Evolutionary conservation across 2,888 invertebrate species (phyloP), one percentile per base, ranked within the genome.

Genomic region (Lumbricus terrestris): DNA sequence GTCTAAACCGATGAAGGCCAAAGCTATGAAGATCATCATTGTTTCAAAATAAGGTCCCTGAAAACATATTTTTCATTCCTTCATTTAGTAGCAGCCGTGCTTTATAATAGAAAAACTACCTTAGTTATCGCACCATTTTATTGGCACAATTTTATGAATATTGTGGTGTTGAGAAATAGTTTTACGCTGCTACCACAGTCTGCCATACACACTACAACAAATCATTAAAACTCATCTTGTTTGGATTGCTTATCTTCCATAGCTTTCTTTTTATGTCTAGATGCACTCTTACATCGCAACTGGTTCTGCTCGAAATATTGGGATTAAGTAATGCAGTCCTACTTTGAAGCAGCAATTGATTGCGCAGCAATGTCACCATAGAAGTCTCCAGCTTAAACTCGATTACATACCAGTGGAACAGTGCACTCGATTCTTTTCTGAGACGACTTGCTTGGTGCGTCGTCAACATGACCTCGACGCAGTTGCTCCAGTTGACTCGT

Each of bases 401-500:
- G 69, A 69, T n/a, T n/a, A 69, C 69, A 69, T 69, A 69, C 69
- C 69, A n/a, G 69, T 11, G n/a, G n/a, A 69, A 29, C 69, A n/a
- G 29, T 69, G 69, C 69, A 69, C 69, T 69, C 69, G n/a, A 69
- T 69, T 69, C 69, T 69, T 69, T 69, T 69, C 69, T 69, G 69
- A 69, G 85, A 85, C 29, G 85, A 85, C 85, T 37, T 85, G 85
- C 16, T 85, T n/a, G 29, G 4, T 8, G n/a, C 16, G 35, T 85
- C 85, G 35, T 85, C 85, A 35, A 37, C 85, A 85, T 23, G 23
- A 35, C 35, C 40, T 47, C 88, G 40, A 42, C 88, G 88, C 88
- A 91, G 90, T 1, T 69, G 54, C 42, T 91, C 91, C 82, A 91
- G 88, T 69, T 91, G 91, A 33, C 90, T 82, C 23, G 89, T 91